Percentiles rank a stretch among this genome's conserved stretches.
Conservation (phyloP, 2,113 vertebrate genomes). For the Saimiri boliviensis region DNA sequence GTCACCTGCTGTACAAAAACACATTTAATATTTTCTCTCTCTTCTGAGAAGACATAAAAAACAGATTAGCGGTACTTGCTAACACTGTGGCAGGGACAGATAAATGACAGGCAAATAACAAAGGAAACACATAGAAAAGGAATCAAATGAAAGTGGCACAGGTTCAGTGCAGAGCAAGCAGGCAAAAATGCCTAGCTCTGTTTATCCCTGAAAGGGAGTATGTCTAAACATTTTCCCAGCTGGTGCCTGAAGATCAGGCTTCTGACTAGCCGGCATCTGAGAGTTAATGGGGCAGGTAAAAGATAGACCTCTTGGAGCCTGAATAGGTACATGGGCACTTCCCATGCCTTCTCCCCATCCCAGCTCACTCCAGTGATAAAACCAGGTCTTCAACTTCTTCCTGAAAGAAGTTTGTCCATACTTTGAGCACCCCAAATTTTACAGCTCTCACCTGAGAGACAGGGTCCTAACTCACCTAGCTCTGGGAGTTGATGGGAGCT, state of each 20-base stretch:
- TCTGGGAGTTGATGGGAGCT: background rate
- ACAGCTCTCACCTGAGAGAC: background rate
- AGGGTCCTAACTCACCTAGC: background rate
- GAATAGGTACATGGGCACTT: background rate
- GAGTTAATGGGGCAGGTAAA: background rate
- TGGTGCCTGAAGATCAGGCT: background rate
- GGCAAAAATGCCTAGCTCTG: background rate
- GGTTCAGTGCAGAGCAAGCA: background rate
- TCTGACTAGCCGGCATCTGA: background rate
- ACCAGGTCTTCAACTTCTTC: background rate
- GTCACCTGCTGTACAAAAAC: background rate
- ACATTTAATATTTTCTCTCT: background rate
- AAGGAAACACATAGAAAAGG: background rate
- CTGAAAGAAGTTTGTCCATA: background rate
- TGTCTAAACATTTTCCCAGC: background rate
- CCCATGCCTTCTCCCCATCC: background rate
- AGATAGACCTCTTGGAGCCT: background rate
- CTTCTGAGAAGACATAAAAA: conserved; percentile 7
- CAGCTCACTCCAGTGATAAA: background rate
- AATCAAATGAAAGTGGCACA: background rate
- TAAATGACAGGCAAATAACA: background rate
- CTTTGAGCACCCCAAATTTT: background rate
- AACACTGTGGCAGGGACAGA: background rate
- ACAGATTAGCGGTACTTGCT: background rate
- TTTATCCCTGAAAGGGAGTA: background rate